These are phyloP conservation scores for Meriones unguiculatus DNA, from an alignment of 2,113 vertebrate genomes.

Conservation along the genomic window DNA sequence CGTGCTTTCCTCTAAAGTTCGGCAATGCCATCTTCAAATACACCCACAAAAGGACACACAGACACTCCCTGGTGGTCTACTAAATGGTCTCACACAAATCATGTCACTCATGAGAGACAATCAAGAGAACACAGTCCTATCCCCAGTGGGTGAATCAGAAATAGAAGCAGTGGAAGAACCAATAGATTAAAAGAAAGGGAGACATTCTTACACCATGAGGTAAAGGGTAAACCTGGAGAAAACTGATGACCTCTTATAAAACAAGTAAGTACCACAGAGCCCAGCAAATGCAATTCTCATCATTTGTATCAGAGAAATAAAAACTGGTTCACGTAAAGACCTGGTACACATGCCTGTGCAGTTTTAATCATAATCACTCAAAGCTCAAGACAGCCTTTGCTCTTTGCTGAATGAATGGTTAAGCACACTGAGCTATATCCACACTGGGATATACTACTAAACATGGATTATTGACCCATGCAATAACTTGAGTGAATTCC, in stretches of 20 bases:
- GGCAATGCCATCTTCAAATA: neutral
- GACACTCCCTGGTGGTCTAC: neutral
- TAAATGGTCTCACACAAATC: neutral
- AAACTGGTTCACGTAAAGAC: neutral
- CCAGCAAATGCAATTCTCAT: neutral
- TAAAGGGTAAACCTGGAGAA: neutral
- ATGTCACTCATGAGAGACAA: neutral
- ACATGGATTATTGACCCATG: neutral
- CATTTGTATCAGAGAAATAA: slow-evolving; percentile 35
- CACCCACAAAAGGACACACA: neutral
- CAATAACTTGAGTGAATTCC: neutral
- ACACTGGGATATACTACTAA: neutral
- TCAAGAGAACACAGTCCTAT: neutral
- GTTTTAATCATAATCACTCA: neutral
- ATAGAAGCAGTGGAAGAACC: neutral
- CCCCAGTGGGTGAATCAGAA: neutral
- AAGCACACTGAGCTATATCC: neutral
- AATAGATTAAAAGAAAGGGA: neutral
- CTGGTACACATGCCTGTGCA: neutral
- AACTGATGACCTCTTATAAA: neutral
- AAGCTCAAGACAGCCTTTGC: neutral
- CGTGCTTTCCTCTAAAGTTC: neutral
- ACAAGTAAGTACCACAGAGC: neutral
- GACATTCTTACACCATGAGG: neutral
- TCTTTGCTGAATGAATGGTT: neutral